Base-by-base conservation (phyloP, 2,888 invertebrate genomes). In the Trachelus tabidus region DNA sequence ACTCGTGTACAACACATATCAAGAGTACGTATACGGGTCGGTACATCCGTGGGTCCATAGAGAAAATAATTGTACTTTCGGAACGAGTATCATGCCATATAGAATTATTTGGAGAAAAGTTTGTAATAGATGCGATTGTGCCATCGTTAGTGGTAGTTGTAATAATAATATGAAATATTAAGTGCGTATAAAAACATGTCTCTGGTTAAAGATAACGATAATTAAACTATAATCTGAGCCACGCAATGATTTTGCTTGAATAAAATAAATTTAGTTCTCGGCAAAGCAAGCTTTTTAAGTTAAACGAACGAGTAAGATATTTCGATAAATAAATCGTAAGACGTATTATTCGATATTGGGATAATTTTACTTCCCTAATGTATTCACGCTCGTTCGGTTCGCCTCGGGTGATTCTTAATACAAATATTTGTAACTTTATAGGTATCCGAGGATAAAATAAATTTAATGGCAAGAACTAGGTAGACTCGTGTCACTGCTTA, bases 381-480 rank as follows among this genome's bases (percentile, higher is more conserved):
- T 56, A 56, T 56, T 56, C 40, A 56, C 23, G 9, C 40, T 56
- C 40, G 40, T 56, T 56, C 40, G 40, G 23, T 6, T 56, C 15
- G 40, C 23, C 40, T 23, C 9, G 40, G 40, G 23, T 23, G 23
- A 56, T 40, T 34, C 71, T 31, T 78, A 68, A 78, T 78, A 78
- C 15, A 78, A 78, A 78, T 78, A 78, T 78, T 78, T 78, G 56
- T 71, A 35, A 78, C 68, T 78, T 78, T 76, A 78, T 75, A 75
- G 78, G 23, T 11, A 34, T 35, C n/a, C 69, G 68, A 71, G 35
- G 68, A 78, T 78, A 73, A 78, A 73, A 73, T 78, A 76, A 78
- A 78, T 78, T 35, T 69, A 78, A 75, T 73, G 33, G 11, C 69
- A 35, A 76, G 71, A 34, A 73, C 34, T 78, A 73, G 69, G 69